Conservation (phyloP, 2,113 vertebrate genomes). For the Nannobrachium achirus region DNA sequence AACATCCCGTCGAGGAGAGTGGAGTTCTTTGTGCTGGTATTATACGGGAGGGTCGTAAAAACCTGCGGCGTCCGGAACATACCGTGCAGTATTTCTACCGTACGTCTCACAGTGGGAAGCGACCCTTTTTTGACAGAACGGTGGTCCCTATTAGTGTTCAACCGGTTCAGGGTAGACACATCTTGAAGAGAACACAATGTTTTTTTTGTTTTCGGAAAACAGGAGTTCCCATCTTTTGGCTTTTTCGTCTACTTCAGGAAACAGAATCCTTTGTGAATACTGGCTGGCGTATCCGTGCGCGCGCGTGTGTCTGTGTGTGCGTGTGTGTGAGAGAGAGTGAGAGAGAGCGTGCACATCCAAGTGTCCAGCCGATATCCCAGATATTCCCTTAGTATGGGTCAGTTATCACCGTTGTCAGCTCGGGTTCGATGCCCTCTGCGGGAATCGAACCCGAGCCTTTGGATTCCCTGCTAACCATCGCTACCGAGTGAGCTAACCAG, state of each 20-base stretch:
- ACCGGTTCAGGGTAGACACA: constrained; percentile 11
- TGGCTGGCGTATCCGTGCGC: constrained; percentile 2
- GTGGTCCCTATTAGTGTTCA: too few species aligned
- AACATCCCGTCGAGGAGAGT: constrained; percentile 25
- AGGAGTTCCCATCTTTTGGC: constrained; percentile 34
- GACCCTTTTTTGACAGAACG: neutral
- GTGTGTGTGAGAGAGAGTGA: constrained; percentile 11
- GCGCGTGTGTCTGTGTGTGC: constrained; percentile 26
- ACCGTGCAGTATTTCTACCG: neutral
- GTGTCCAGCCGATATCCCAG: too few species aligned
- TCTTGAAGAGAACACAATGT: constrained; percentile 44
- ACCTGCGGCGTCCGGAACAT: constrained; percentile 24
- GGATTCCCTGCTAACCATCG: too few species aligned
- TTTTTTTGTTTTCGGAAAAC: too few species aligned
- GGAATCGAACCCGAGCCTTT: too few species aligned
- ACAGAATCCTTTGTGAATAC: constrained; percentile 19
- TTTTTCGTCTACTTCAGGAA: constrained; percentile 4
- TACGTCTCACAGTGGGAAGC: neutral
- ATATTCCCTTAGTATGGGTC: too few species aligned
- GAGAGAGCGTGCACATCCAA: neutral
- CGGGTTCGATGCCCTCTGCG: too few species aligned
- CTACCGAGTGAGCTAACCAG: too few species aligned
- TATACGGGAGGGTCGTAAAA: constrained; percentile 36
- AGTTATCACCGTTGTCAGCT: too few species aligned
- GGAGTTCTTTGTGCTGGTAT: constrained; percentile 74